Conservation (phyloP, 2,888 invertebrate genomes). For the Apamea crenata region DNA sequence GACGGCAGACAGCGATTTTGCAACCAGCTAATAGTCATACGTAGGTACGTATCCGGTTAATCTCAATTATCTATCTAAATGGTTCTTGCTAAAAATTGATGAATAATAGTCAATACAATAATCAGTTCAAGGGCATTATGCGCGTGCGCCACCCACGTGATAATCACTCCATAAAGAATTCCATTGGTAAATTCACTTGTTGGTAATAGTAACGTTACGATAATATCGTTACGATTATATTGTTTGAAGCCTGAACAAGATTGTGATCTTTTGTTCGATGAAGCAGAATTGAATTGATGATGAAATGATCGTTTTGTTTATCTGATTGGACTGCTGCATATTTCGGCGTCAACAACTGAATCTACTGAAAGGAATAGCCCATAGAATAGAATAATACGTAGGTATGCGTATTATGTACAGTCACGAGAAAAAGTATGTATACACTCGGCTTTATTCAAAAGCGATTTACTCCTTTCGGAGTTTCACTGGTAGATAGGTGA, state of each 20-base stretch:
- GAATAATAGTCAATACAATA: conserved; percentile 75
- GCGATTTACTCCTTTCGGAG: no score
- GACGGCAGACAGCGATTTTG: conserved; percentile 44
- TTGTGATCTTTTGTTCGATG: conserved; percentile 32
- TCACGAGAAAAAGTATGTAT: no score
- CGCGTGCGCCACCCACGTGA: conserved; percentile 74
- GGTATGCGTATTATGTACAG: no score
- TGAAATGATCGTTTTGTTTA: conserved; percentile 22
- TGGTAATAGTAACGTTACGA: conserved; percentile 32
- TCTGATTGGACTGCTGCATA: conserved; percentile 17
- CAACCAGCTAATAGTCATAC: conserved; percentile 58
- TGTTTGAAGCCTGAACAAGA: conserved; percentile 23
- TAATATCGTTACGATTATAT: conserved; percentile 33
- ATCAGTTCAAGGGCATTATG: conserved; percentile 77
- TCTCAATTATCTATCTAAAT: conserved; percentile 78
- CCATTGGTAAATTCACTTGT: conserved; percentile 56
- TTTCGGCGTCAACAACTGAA: neutral
- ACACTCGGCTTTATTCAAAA: no score
- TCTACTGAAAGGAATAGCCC: neutral
- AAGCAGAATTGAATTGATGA: conserved; percentile 43
- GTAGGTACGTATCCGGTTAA: conserved; percentile 69
- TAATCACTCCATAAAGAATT: conserved; percentile 57
- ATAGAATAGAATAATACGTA: neutral
- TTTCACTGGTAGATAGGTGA: neutral
- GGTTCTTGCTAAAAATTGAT: conserved; percentile 79